Evolutionary conservation across 2,888 invertebrate genomes (phyloP).

Genomic region (Amphipoea lucens): DNA sequence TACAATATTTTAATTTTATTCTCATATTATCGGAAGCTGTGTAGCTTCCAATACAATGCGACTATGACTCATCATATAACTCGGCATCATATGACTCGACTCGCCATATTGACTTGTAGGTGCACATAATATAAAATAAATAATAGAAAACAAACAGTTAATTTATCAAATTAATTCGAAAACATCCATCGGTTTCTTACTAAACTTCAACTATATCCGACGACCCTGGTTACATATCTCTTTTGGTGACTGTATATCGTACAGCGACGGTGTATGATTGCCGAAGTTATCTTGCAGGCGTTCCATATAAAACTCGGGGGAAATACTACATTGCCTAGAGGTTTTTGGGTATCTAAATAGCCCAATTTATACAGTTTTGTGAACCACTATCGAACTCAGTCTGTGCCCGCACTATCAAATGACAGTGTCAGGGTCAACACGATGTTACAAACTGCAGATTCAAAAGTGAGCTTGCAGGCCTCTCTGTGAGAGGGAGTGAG

Average conservation of each 20-base stretch:
- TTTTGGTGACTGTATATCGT: too few relatives aligned
- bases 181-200: too few relatives aligned
- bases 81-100: too few relatives aligned
- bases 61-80: too few relatives aligned
- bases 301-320: not conserved
- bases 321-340: not conserved
- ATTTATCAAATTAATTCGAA: too few relatives aligned
- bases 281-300: conserved; percentile 17
- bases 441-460: not conserved
- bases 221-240: too few relatives aligned
- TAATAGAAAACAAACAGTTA: too few relatives aligned
- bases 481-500: not conserved
- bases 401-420: not conserved
- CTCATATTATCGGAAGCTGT: too few relatives aligned
- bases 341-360: not conserved
- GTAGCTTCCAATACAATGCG: too few relatives aligned
- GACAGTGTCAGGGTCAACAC: not conserved
- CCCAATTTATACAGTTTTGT: not conserved
- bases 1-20: not conserved
- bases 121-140: too few relatives aligned
- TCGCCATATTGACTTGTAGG: too few relatives aligned
- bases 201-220: too few relatives aligned
- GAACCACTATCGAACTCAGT: not conserved
- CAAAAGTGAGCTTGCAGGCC: not conserved
- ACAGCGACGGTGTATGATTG: conserved; percentile 7